Percentiles rank a stretch among this genome's conserved stretches.
These are phyloP conservation scores for Sycophaga agraensis DNA, from an alignment of 1,140 invertebrate species.

Conservation along the genomic window DNA sequence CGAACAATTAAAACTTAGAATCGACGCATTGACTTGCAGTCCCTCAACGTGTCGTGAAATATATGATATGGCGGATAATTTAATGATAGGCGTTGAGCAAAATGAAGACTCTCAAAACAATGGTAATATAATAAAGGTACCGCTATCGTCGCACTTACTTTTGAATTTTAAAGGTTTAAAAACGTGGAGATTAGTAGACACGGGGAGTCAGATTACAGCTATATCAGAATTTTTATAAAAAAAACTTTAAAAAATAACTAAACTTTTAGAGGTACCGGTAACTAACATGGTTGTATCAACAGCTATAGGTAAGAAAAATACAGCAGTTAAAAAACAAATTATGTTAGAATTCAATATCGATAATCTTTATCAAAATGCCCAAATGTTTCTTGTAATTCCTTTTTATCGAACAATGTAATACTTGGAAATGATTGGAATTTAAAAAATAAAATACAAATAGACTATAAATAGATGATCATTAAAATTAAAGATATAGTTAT, in stretches of 20 bases:
- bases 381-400: constrained; percentile 16
- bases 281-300: neutral
- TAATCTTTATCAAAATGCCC: neutral
- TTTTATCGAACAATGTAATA: constrained; percentile 24
- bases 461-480: constrained; percentile 12
- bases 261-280: neutral
- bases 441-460: constrained; percentile 14
- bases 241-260: neutral
- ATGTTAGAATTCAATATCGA: neutral
- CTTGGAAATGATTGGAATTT: constrained; percentile 33
- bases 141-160: neutral
- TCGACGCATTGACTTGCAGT: constrained; percentile 15
- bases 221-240: neutral
- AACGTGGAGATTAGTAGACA: neutral
- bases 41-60: constrained; percentile 1
- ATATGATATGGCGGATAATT: constrained; percentile 17
- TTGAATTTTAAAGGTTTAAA: neutral
- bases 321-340: neutral
- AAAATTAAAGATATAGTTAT: neutral
- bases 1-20: constrained; percentile 25
- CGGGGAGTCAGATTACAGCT: neutral
- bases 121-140: neutral
- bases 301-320: neutral
- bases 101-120: neutral
- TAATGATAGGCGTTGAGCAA: neutral